Conservation (phyloP, 2,113 vertebrate genomes). For the Alces alces region DNA sequence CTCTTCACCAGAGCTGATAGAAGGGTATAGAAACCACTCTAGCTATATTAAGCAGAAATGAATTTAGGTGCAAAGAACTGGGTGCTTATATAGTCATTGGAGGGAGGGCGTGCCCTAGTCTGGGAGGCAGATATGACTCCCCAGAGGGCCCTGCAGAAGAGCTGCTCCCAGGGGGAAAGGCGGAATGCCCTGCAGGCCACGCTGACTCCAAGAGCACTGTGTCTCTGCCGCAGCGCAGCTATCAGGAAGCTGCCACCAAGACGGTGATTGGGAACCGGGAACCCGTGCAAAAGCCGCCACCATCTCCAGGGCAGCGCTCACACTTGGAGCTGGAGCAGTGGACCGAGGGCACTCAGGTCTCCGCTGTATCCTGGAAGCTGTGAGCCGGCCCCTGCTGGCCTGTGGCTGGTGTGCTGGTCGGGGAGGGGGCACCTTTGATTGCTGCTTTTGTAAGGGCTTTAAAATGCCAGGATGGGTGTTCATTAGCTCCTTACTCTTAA, state of each 20-base stretch:
- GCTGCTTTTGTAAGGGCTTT: not conserved
- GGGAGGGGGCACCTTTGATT: not conserved
- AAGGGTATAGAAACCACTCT: not conserved
- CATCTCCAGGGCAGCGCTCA: fast-evolving
- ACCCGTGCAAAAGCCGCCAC: not conserved
- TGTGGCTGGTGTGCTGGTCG: too few species aligned
- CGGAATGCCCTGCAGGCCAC: not conserved
- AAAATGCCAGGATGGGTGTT: not conserved
- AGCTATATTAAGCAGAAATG: not conserved
- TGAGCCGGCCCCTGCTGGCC: not conserved
- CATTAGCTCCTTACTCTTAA: not conserved
- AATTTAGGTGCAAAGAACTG: not conserved
- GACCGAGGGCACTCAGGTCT: not conserved
- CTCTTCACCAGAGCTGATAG: not conserved
- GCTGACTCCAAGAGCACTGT: not conserved
- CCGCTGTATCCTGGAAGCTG: not conserved
- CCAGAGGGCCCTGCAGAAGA: not conserved
- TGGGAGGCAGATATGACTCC: not conserved
- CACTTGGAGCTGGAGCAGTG: fast-evolving
- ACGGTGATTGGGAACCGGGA: not conserved
- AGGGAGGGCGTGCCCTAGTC: not conserved
- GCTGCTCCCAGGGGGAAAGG: not conserved
- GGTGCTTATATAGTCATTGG: not conserved
- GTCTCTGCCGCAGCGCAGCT: not conserved
- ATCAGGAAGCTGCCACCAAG: not conserved